Evolutionary conservation across 2,113 vertebrate species (phyloP).

Genomic region (Arizona elegans): DNA sequence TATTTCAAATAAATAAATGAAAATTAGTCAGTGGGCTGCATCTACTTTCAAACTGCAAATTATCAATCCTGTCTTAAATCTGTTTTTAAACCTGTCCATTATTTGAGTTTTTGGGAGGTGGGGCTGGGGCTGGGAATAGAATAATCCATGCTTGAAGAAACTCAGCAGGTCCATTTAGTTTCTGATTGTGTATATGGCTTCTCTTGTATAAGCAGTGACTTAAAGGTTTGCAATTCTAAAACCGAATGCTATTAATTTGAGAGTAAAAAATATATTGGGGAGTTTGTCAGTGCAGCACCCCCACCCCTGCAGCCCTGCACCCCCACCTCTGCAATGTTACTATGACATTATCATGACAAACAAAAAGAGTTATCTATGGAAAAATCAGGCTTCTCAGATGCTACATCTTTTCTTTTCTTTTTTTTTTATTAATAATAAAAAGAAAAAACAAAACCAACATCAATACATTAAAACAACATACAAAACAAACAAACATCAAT

Average conservation of each 20-base stretch:
- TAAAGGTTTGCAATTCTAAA: slow-evolving; percentile 21
- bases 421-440: too few species aligned
- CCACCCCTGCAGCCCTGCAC: too few species aligned
- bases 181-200: background rate
- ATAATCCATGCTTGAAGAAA: background rate
- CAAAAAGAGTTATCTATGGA: slow-evolving; percentile 47
- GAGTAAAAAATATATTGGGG: slow-evolving; percentile 26
- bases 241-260: slow-evolving; percentile 33
- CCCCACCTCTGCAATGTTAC: slow-evolving; percentile 39
- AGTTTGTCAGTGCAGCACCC: slow-evolving; percentile 19
- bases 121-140: too few species aligned
- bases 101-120: too few species aligned
- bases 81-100: too few species aligned
- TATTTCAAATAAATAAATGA: background rate
- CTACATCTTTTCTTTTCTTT: too few species aligned
- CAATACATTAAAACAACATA: too few species aligned
- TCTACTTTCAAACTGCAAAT: too few species aligned
- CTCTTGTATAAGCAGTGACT: background rate
- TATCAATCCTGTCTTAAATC: too few species aligned
- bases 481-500: too few species aligned
- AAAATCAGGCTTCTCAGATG: too few species aligned
- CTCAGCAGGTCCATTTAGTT: background rate
- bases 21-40: background rate
- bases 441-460: too few species aligned
- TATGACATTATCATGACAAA: slow-evolving; percentile 18